These are phyloP conservation scores for Bacillus rossius DNA, from an alignment of 1,140 invertebrate genomes.

Conservation along the genomic window DNA sequence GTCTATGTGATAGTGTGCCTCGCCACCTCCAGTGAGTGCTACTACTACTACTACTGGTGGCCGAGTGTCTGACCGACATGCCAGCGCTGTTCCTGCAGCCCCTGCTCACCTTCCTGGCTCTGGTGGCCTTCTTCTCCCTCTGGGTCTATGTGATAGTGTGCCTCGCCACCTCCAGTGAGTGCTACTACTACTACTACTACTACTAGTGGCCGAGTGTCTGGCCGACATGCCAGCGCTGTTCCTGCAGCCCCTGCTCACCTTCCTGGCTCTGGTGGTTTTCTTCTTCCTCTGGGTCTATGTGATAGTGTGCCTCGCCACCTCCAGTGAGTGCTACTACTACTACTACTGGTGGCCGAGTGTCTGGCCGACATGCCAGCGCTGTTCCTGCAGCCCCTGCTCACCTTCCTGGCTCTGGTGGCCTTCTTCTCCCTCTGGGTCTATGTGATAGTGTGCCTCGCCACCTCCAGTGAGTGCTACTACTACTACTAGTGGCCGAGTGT, in stretches of 20 bases:
- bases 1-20: constrained; percentile 66
- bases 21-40: constrained; percentile 64
- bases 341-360: no score
- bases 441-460: constrained; percentile 66
- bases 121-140: constrained; percentile 74
- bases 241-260: constrained; percentile 83
- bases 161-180: constrained; percentile 65
- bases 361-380: constrained; percentile 77
- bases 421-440: constrained; percentile 84
- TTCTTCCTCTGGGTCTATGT: constrained; percentile 81
- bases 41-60: no score
- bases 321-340: constrained; percentile 65
- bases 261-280: constrained; percentile 69
- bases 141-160: constrained; percentile 76
- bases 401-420: constrained; percentile 67
- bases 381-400: constrained; percentile 81
- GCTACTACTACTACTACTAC: no score
- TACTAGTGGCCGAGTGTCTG: no score
- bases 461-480: constrained; percentile 64
- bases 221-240: constrained; percentile 78
- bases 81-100: constrained; percentile 86
- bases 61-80: no score
- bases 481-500: no score
- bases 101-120: constrained; percentile 72
- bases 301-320: constrained; percentile 62